phyloP scores from a whole-genome alignment of 2,888 invertebrate species.

The Rhingia rostrata region DNA sequence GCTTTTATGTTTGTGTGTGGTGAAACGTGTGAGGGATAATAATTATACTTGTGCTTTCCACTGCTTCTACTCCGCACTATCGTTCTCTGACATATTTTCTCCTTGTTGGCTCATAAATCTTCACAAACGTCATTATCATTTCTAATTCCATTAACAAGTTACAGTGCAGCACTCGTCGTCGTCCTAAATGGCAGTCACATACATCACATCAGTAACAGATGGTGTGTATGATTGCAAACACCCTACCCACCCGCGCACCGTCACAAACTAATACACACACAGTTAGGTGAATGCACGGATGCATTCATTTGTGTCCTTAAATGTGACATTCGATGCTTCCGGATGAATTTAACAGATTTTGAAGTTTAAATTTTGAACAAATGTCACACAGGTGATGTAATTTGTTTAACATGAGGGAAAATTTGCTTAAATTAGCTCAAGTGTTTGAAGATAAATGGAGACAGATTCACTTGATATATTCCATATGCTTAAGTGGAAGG shows the following conservation, averaged over 20 bases:
- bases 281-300: constrained; percentile 17
- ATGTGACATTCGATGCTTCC: constrained; percentile 37
- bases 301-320: constrained; percentile 47
- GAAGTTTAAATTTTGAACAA: constrained; percentile 52
- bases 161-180: constrained; percentile 53
- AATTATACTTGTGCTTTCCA: constrained; percentile 61
- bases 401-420: constrained; percentile 30
- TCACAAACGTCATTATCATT: constrained; percentile 73
- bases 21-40: constrained; percentile 66
- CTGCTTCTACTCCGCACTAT: constrained; percentile 15
- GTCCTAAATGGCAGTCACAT: constrained; percentile 63
- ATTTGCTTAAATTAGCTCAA: constrained; percentile 20
- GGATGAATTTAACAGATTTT: constrained; percentile 42
- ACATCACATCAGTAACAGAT: constrained; percentile 68
- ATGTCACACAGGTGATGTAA: constrained; percentile 49
- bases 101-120: constrained; percentile 69
- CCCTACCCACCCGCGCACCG: not conserved
- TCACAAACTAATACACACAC: constrained; percentile 24
- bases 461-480: not conserved
- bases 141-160: constrained; percentile 74
- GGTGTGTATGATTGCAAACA: constrained; percentile 54
- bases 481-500: not conserved
- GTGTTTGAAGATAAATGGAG: constrained; percentile 5
- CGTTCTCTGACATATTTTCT: constrained; percentile 54
- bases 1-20: not conserved